phyloP scores from a whole-genome alignment of 2,113 vertebrate species.

The Microtus richardsoni region DNA sequence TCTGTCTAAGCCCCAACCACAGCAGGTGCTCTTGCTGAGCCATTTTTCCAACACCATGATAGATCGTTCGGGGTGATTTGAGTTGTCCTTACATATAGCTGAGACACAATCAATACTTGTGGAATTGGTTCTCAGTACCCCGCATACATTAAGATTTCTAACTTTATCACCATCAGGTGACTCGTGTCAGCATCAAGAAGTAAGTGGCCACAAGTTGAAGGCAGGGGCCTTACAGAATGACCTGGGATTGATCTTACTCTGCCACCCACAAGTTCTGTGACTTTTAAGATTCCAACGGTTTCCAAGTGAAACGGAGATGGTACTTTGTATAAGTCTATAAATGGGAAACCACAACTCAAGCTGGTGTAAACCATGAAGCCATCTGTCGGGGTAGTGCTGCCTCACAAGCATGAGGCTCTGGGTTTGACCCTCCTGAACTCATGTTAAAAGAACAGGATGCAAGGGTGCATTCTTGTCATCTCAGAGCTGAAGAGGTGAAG shows the following conservation, averaged over 20 bases:
- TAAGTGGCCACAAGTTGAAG: background rate
- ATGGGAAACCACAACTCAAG: background rate
- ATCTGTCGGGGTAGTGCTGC: background rate
- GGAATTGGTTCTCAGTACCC: background rate
- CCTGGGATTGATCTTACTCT: background rate
- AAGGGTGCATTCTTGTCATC: too few species aligned
- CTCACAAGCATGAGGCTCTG: too few species aligned
- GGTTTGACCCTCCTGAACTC: background rate
- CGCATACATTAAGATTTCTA: background rate
- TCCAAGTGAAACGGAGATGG: background rate
- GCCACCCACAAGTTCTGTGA: background rate
- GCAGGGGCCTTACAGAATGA: background rate
- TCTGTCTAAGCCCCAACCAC: background rate
- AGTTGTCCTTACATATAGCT: background rate
- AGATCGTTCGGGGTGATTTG: background rate
- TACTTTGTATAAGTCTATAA: background rate
- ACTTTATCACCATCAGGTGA: background rate
- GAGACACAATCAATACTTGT: background rate
- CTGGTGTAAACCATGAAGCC: background rate
- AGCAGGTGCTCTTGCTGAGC: background rate
- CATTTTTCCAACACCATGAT: background rate
- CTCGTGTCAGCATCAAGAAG: background rate
- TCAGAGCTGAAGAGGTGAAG: too few species aligned
- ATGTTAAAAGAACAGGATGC: background rate
- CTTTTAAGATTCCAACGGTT: background rate